Base-by-base conservation (phyloP, 2,888 invertebrate genomes). In the Lampropteryx suffumata region DNA sequence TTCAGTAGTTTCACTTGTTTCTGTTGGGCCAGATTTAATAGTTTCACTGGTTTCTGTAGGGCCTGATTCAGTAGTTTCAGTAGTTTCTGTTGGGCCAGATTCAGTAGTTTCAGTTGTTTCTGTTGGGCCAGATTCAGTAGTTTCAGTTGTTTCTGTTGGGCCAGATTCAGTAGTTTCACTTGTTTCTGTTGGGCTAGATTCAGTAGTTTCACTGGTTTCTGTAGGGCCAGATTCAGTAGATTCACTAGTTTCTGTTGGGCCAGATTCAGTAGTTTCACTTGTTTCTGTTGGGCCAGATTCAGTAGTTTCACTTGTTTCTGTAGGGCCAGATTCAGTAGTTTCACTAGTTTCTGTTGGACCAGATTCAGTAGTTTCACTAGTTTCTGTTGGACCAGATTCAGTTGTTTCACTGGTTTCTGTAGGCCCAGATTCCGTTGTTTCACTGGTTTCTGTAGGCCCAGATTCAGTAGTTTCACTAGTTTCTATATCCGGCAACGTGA, bases 311-410 rank as follows among this genome's bases (percentile, higher is more conserved):
- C 50, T 53, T 7, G 50, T 53, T 8, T 52, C 59, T 11, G 52
- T 62, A 2, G 24, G 17, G 0, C 41, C 46, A 17, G 59, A 49
- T 50, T 58, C 58, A 4, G 65, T 64, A 9, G 46, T 27, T 10
- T 43, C n/a, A 10, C 8, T 28, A 3, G 17, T 27, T 34, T 35
- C 43, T n/a, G 64, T 59, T 2, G 46, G 46, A 10, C 45, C 57
- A 13, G 56, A 44, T 36, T 41, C 46, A 33, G 56, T 60, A 6
- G 59, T 52, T 14, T 47, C 42, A 3, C 61, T 52, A 8, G 52
- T 58, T 9, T 54, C 39, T 9, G 55, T 49, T 10, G 59, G 45
- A 12, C 30, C 52, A 47, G 58, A 48, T 17, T 48, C 57, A n/a
- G 56, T 37, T 10, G 50, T 50, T 12, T 37, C 37, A 5, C 57